A percentile compares a stretch with the other conserved stretches of the same genome.
These are phyloP conservation scores for Thysanoteuthis rhombus DNA, from an alignment of 2,888 invertebrate species.

Conservation along the genomic window DNA sequence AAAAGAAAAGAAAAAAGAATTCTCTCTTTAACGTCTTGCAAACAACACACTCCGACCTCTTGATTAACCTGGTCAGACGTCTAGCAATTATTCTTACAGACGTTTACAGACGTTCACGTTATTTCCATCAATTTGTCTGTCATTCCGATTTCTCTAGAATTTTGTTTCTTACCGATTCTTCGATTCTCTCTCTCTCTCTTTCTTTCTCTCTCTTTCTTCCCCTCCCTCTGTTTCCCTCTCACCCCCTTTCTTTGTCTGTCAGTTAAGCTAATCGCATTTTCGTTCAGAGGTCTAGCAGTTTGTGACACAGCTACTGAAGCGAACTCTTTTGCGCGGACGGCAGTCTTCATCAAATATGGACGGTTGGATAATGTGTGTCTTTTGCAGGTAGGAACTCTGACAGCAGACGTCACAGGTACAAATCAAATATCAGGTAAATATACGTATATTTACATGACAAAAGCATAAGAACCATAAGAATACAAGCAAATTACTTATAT, in stretches of 20 bases:
- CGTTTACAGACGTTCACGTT: no score
- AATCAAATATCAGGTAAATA: background rate
- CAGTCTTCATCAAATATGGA: background rate
- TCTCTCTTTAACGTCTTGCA: no score
- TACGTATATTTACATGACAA: background rate
- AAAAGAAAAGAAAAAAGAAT: no score
- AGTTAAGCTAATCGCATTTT: background rate
- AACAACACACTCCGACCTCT: no score
- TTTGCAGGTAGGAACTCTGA: background rate
- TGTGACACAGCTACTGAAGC: conserved; percentile 20
- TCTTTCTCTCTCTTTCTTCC: no score
- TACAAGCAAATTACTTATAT: background rate
- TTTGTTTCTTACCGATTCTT: no score
- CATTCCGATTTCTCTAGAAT: no score
- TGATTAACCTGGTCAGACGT: no score
- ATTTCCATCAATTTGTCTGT: no score
- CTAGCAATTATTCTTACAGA: no score
- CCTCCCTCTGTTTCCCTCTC: background rate
- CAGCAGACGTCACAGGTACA: background rate
- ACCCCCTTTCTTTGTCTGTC: background rate
- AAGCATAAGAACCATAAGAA: background rate
- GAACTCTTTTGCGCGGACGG: conserved; percentile 20
- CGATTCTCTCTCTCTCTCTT: no score
- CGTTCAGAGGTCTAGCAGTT: background rate
- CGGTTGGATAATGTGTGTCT: background rate